Evolutionary conservation across 64 coral and sea anemone species (phyloP).

Genomic region (Porites lutea): DNA sequence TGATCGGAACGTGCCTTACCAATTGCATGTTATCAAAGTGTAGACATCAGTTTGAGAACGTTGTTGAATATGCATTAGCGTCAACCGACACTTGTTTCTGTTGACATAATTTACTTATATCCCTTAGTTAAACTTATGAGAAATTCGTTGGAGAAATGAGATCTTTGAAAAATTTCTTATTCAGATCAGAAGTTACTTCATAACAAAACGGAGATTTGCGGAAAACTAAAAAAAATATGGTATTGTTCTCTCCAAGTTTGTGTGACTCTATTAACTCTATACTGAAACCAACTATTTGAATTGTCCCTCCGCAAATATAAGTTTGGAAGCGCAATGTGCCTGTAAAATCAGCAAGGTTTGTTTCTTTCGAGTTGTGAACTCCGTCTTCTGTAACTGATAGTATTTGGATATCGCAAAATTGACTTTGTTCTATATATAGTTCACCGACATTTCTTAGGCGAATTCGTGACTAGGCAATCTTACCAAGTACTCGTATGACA

Average conservation of each 20-base stretch:
- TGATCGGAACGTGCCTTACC: background rate
- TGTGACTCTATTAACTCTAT: background rate
- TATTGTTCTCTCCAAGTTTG: background rate
- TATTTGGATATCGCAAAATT: background rate
- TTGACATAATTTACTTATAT: slow-evolving; percentile 22
- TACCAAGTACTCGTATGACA: background rate
- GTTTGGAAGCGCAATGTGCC: background rate
- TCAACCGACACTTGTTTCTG: slow-evolving; percentile 9
- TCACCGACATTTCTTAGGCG: background rate
- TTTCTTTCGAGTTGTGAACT: background rate
- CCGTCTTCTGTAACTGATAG: background rate
- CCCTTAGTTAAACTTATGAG: background rate
- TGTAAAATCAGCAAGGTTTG: slow-evolving; percentile 1
- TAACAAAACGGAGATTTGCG: background rate
- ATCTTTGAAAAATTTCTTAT: background rate
- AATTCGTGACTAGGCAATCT: slow-evolving; percentile 13
- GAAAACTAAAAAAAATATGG: too few relatives aligned
- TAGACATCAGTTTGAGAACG: background rate
- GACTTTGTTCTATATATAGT: background rate
- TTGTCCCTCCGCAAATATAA: background rate
- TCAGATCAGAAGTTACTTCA: background rate
- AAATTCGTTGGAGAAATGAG: background rate
- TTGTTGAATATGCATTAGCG: slow-evolving; percentile 47
- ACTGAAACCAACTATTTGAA: background rate
- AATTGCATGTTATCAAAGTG: background rate